Evolutionary conservation across 2,888 invertebrate species (phyloP), one percentile per base, ranked within the genome.

Genomic region (Hesperia comma): DNA sequence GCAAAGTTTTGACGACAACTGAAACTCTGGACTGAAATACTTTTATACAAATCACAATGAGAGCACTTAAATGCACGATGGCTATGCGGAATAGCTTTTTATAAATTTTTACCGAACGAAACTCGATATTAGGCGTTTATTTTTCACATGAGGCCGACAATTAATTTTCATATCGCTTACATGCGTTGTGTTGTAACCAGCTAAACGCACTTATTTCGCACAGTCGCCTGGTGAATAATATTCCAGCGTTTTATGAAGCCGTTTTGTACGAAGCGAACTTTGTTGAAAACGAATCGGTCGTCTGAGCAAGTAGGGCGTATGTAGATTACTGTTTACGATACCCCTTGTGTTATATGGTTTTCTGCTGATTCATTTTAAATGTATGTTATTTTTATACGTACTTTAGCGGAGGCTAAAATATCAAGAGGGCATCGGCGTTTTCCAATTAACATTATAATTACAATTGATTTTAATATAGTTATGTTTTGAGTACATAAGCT

Each of bases 1-100:
- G 26, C 56, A 57, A 57, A 49, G 56, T 49, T 63, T 63, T 66
- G 54, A 66, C 60, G 19, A 67, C 51, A 63, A 54, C 63, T 56
- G 43, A 61, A 56, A 63, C 53, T 62, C 46, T 64, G 58, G 19
- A 19, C 33, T 64, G 53, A 60, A 66, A 54, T 66, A 58, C 43
- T 66, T 64, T 63, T 64, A 40, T 58, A 54, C 43, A 21, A 66
- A 41, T 66, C 66, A 60, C 60, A 33, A 15, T 54, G 54, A 66
- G 54, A 54, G 60, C 60, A 66, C 66, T 66, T 54, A 60, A 66
- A 43, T 54, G 60, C 60, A 60, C 43, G 46, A 33, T 66, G 66
- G 21, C 19, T 60, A 54, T 33, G 19, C 41, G 41, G 26, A 54
- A 66, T 54, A 21, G 37, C 51, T 49, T 64, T 58, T 40, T 33